Conservation (phyloP, 2,888 invertebrate species). For the Leptinotarsa juncta region DNA sequence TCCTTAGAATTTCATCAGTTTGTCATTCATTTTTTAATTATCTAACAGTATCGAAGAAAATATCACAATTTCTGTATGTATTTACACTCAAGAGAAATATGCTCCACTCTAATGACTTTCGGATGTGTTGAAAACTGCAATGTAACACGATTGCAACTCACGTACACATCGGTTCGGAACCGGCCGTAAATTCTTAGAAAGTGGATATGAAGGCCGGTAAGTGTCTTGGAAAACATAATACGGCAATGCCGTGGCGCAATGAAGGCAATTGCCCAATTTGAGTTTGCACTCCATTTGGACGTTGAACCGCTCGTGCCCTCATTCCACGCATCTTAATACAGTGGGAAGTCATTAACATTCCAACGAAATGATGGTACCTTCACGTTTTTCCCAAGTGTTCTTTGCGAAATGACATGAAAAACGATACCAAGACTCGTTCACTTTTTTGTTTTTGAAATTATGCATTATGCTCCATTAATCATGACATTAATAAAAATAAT, state of each 20-base stretch:
- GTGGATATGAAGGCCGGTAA: background rate
- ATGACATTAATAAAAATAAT: background rate
- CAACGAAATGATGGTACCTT: background rate
- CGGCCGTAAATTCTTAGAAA: slow-evolving; percentile 9
- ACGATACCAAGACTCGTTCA: background rate
- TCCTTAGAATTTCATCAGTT: too few relatives aligned
- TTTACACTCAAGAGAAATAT: background rate
- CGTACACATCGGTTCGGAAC: background rate
- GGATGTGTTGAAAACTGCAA: background rate
- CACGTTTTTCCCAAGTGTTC: background rate
- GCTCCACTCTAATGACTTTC: slow-evolving; percentile 1
- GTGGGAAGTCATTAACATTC: background rate
- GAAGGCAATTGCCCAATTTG: background rate
- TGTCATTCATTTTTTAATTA: too few relatives aligned
- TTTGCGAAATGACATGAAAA: too few relatives aligned
- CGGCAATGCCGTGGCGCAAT: slow-evolving; percentile 5
- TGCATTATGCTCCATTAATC: background rate
- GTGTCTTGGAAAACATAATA: background rate
- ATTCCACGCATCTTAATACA: slow-evolving; percentile 4
- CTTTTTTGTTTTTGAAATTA: background rate
- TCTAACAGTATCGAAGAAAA: too few relatives aligned
- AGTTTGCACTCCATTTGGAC: background rate
- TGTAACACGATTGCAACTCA: background rate
- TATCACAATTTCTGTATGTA: too few relatives aligned
- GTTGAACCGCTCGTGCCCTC: background rate